Base-by-base conservation (phyloP, 2,888 invertebrate species). In the Euzetes globulus region DNA sequence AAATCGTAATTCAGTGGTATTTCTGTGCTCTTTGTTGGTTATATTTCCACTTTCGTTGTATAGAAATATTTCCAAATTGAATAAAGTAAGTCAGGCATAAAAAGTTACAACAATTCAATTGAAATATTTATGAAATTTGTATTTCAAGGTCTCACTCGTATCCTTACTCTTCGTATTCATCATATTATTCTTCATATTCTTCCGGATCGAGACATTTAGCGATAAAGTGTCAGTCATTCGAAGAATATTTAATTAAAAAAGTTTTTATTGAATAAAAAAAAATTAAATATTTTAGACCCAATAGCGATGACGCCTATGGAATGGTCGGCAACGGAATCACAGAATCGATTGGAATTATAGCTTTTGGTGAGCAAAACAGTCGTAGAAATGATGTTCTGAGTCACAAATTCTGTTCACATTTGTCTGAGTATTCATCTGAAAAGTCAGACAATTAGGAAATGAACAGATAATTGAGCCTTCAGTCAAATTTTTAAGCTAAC, bases 321-420 rank as follows among this genome's bases (percentile, higher is more conserved):
- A 89, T 91, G 83, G 88, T 88, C 50, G 89, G 90, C 82, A 85
- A 86, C 77, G 89, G 89, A 79, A 87, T 90, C 60, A 86, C 91
- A 77, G 90, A 91, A 77, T 88, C 91, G 33, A 88, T 91, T 58
- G 91, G 91, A 78, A 90, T 92, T 78, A 91, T 91, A 88, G 89
- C 91, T 17, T 91, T 91, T 83, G 90, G 89, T 90, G 84, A 86
- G 13, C 27, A 58, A 50, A 85, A 78, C 50, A 65, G 13, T 70
- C 37, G 33, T 55, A 33, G 9, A 60, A 41, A 29, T 65, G 1
- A 22, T 72, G 37, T 52, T 47, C 41, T 33, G 33, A 63, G 19
- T 75, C 33, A 73, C 29, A 41, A 52, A 75, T 22, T 55, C 17
- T n/a, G 1, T 72, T 5, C 2, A 19, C 3, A 33, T 25, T 13